A percentile compares a stretch with the other conserved stretches of the same genome.
Evolutionary conservation across 2,797 vertebrate genomes (phyloP).

Genomic region (Coluber constrictor): DNA sequence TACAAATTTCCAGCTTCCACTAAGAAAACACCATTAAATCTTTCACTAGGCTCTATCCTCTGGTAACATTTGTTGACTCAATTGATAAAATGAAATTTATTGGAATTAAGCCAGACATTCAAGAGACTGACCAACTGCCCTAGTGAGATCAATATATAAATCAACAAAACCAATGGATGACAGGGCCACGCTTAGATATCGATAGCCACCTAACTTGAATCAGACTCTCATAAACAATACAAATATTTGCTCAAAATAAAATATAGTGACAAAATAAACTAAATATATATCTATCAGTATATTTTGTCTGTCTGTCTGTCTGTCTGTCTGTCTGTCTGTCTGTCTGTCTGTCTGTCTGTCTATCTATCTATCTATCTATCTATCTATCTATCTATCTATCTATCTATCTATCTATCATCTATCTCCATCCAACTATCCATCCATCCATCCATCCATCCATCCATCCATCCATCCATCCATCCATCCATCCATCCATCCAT

Average conservation of each 20-base stretch:
- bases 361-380: too few relatives aligned
- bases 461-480: too few relatives aligned
- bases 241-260: background rate
- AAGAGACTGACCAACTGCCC: background rate
- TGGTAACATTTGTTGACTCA: background rate
- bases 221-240: background rate
- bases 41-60: background rate
- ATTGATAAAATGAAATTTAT: background rate
- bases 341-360: fast-evolving
- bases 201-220: background rate
- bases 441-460: too few relatives aligned
- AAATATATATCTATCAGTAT: background rate
- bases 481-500: too few relatives aligned
- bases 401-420: too few relatives aligned
- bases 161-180: background rate
- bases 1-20: background rate
- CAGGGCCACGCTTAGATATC: background rate
- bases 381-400: too few relatives aligned
- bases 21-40: background rate
- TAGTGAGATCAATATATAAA: background rate
- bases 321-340: too few relatives aligned
- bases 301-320: background rate
- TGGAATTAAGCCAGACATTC: background rate
- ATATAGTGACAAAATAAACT: background rate
- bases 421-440: too few relatives aligned